A percentile compares a stretch with the other conserved stretches of the same genome.
Evolutionary conservation across 2,888 invertebrate genomes (phyloP).

Genomic region (Melanotus villosus): DNA sequence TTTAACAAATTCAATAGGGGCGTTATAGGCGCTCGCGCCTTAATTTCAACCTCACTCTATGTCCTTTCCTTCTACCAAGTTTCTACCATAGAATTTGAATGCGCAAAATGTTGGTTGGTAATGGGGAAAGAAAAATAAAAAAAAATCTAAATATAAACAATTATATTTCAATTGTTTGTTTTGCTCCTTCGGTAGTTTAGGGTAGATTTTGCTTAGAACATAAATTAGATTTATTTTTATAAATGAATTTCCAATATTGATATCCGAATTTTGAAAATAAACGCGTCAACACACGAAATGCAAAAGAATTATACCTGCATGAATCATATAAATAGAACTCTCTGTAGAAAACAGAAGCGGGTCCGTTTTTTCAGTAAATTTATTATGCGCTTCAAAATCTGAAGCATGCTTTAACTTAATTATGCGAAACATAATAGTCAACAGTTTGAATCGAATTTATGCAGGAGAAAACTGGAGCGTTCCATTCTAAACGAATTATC

Average conservation of each 20-base stretch:
- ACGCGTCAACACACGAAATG: too few relatives aligned
- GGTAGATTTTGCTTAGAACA: too few relatives aligned
- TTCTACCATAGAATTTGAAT: constrained; percentile 14
- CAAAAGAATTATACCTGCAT: too few relatives aligned
- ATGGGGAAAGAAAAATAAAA: not conserved
- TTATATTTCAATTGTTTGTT: not conserved
- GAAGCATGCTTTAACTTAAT: constrained; percentile 44
- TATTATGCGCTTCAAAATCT: not conserved
- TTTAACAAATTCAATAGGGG: constrained; percentile 36
- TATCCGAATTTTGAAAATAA: too few relatives aligned
- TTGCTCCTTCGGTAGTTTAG: too few relatives aligned
- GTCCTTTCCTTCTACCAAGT: constrained; percentile 18
- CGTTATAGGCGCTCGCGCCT: constrained; percentile 22
- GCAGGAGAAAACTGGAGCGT: constrained; percentile 38
- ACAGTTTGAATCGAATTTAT: constrained; percentile 46
- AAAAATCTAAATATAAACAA: not conserved
- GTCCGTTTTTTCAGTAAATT: constrained; percentile 1
- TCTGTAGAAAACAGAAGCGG: not conserved
- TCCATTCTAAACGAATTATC: constrained; percentile 48
- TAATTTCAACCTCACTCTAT: constrained; percentile 21
- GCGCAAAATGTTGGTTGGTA: not conserved
- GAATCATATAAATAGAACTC: not conserved
- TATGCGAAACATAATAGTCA: constrained; percentile 44
- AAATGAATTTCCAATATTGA: too few relatives aligned
- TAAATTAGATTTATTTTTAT: too few relatives aligned